Conservation (phyloP, 2,113 vertebrate genomes). For the Brachyhypopomus gauderio region DNA sequence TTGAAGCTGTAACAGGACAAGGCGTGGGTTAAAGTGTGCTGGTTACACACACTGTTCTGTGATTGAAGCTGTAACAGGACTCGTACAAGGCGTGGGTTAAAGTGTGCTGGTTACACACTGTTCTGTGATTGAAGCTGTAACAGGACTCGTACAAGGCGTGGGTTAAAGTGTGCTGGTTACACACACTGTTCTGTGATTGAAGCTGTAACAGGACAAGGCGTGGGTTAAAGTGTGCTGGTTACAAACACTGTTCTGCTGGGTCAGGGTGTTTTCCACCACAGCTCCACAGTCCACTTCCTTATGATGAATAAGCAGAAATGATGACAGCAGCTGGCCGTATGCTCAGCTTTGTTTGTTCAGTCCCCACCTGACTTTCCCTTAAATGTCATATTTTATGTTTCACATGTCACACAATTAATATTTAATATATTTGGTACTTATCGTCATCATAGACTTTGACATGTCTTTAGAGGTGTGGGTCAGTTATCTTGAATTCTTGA, state of each 20-base stretch:
- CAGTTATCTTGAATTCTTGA: neutral
- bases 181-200: no score
- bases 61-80: no score
- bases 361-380: no score
- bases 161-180: no score
- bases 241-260: conserved; percentile 25
- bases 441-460: neutral
- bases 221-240: conserved; percentile 23
- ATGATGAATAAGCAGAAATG: conserved; percentile 46
- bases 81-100: no score
- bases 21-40: no score
- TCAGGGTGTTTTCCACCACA: conserved; percentile 45
- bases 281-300: conserved; percentile 44
- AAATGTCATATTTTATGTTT: neutral
- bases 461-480: neutral
- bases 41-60: no score
- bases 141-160: neutral
- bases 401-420: neutral
- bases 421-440: neutral
- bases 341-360: no score
- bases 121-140: neutral
- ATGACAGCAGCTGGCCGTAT: neutral
- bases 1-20: no score
- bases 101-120: conserved; percentile 16
- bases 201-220: no score